Evolutionary conservation across 2,113 vertebrate species (phyloP).

Genomic region (Ascaphus truei): DNA sequence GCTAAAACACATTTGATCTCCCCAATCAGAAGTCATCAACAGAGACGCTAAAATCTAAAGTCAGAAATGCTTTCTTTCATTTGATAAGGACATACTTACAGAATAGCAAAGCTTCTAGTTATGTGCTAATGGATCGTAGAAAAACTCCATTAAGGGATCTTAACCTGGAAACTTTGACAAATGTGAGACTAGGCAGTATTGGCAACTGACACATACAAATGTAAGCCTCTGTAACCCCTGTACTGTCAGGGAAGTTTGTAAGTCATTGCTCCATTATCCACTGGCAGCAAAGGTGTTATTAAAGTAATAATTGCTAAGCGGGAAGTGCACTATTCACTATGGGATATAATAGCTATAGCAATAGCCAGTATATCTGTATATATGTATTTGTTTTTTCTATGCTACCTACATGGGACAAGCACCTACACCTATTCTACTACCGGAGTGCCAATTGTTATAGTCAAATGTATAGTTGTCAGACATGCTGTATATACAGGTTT

Average conservation of each 20-base stretch:
- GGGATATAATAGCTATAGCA: no score
- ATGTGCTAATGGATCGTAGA: not conserved
- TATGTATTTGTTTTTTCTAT: no score
- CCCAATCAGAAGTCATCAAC: constrained; percentile 34
- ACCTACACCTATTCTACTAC: no score
- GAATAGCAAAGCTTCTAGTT: constrained; percentile 41
- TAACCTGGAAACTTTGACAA: not conserved
- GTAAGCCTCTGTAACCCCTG: not conserved
- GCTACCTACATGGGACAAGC: no score
- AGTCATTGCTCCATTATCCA: not conserved
- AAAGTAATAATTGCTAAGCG: no score
- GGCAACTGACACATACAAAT: not conserved
- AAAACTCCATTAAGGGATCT: not conserved
- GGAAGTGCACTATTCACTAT: no score
- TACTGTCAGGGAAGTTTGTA: not conserved
- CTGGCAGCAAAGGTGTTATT: not conserved
- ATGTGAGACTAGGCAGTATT: not conserved
- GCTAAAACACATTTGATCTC: constrained; percentile 31
- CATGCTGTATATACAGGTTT: no score
- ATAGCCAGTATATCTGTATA: no score
- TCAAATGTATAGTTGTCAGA: no score
- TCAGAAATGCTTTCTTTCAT: constrained; percentile 35
- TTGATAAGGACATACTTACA: constrained; percentile 40
- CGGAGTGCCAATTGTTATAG: no score
- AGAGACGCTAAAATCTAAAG: constrained; percentile 37